Evolutionary conservation across 1,140 invertebrate species (phyloP), one percentile per base, ranked within the genome.

Genomic region (Ostrea denselamellosa): DNA sequence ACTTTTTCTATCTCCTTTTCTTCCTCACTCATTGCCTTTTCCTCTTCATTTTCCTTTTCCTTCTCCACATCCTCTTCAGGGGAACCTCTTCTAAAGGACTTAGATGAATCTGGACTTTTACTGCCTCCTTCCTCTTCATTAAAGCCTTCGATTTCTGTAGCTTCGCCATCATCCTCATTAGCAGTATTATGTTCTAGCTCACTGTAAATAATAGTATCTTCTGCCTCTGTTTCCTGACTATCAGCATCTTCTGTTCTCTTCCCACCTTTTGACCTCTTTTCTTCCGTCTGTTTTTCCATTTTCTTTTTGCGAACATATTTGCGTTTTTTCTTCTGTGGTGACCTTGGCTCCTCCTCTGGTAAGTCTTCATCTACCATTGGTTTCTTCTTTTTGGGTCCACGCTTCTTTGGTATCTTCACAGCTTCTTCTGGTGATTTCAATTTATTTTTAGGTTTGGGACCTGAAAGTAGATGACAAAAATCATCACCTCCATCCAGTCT

Each of bases 361-460:
- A 54, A 81, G n/a, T 86, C 83, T 7, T 71, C 58, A 52, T 22
- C 19, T 52, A 58, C 34, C 5, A 9, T 68, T 0, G 54, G 22
- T 86, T 90, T 84, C 77, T 86, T 90, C 83, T 90, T 89, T 58
- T 86, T 88, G 25, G 85, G 85, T 28, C 90, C 89, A 86, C 89
- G 51, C 86, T 90, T 90, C 85, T 91, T 90, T 52, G 89, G 89
- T 34, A 88, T 77, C 85, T 91, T 90, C 8, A n/a, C 82, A 53
- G 77, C 81, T 85, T 86, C 84, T 85, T 87, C 86, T 87, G 87
- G 88, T 88, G n/a, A 87, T 25, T 25, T 77, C 87, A 62, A 87
- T 65, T 58, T 88, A 87, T 86, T 90, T 85, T 56, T 86, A 88
- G 85, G 62, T 28, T 85, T 85, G 0, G 83, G 83, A 34, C 83